These are phyloP conservation scores for Octodon degus DNA, from an alignment of 2,113 vertebrate genomes.

Conservation along the genomic window DNA sequence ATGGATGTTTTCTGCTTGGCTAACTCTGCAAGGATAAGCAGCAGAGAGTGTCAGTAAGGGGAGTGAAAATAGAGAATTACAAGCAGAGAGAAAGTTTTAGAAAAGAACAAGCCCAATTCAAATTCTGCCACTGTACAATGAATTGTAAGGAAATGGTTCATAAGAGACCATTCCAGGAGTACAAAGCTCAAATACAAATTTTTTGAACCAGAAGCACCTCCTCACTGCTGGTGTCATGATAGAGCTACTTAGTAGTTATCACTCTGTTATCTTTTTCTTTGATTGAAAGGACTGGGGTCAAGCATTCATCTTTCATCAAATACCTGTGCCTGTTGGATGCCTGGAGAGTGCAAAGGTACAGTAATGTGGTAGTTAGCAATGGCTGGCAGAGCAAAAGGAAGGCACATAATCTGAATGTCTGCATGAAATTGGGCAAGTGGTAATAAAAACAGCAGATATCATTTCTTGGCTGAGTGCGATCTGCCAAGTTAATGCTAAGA, in stretches of 20 bases:
- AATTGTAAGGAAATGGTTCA: background rate
- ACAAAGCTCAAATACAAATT: background rate
- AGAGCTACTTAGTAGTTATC: background rate
- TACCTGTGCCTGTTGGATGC: background rate
- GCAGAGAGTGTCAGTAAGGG: background rate
- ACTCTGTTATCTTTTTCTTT: background rate
- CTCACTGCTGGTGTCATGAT: background rate
- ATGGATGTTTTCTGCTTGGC: background rate
- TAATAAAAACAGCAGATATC: background rate
- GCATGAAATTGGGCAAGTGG: background rate
- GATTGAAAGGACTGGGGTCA: slow-evolving; percentile 38
- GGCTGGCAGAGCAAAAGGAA: background rate
- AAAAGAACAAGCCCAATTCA: background rate
- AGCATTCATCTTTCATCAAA: background rate
- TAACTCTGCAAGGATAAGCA: background rate
- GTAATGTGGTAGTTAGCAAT: background rate
- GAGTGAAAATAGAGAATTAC: background rate
- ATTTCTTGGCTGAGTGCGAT: background rate
- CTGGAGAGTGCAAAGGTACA: background rate
- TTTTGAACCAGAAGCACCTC: background rate
- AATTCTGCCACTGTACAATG: background rate
- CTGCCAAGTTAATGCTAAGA: background rate
- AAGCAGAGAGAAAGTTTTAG: background rate
- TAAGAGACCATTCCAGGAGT: background rate
- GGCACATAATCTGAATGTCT: background rate